phyloP scores from a whole-genome alignment of 1,140 invertebrate species.

The Homarus americanus region DNA sequence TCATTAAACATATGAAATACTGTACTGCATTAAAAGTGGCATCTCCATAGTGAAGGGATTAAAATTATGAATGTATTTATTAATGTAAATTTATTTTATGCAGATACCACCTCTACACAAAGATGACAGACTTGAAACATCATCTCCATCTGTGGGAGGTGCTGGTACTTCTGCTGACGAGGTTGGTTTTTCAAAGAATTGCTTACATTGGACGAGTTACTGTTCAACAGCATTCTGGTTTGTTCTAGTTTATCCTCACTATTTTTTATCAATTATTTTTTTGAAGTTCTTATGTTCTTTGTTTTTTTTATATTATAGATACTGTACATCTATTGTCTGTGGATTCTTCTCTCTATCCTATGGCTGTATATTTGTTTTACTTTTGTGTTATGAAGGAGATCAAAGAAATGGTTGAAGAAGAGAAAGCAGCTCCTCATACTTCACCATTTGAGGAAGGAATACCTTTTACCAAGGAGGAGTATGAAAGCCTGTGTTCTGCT shows the following conservation, averaged over 20 bases:
- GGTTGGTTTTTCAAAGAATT: not conserved
- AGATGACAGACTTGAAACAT: not conserved
- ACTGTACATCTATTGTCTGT: not conserved
- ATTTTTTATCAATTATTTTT: constrained; percentile 1
- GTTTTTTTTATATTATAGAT: not conserved
- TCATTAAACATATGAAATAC: no score
- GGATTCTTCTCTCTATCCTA: not conserved
- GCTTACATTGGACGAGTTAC: not conserved
- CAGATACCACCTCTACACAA: constrained; percentile 14
- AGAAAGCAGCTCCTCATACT: not conserved
- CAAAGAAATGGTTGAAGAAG: constrained; percentile 5
- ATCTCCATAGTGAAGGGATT: no score
- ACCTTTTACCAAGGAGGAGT: constrained; percentile 29
- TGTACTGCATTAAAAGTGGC: no score
- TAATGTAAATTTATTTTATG: not conserved
- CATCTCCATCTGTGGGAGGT: not conserved
- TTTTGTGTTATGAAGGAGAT: not conserved
- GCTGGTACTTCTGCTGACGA: not conserved
- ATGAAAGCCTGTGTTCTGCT: constrained; percentile 33
- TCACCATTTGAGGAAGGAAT: constrained; percentile 1
- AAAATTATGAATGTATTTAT: no score
- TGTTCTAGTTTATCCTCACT: not conserved
- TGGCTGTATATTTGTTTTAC: not conserved
- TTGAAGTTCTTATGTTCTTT: not conserved
- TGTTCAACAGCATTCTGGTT: not conserved